These are phyloP conservation scores for Drosophila novamexicana DNA, from an alignment of 1,140 invertebrate species.

Conservation along the genomic window DNA sequence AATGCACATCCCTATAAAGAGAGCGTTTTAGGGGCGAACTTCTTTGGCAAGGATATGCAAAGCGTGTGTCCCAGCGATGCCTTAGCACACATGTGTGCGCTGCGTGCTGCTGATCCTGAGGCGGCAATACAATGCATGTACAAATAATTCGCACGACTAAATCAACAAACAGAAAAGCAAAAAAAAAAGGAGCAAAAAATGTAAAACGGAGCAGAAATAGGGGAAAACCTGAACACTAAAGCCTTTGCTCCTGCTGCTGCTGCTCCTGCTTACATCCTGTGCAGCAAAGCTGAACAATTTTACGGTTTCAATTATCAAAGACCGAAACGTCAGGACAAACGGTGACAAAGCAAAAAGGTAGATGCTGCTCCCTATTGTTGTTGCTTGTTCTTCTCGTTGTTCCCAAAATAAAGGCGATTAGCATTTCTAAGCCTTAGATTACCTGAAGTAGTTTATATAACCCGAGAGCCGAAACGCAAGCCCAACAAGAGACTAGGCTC, in stretches of 20 bases:
- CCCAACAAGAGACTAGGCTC: constrained; percentile 36
- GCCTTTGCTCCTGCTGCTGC: constrained; percentile 48
- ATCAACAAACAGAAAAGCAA: constrained; percentile 48
- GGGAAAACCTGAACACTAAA: constrained; percentile 27
- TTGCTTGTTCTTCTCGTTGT: constrained; percentile 21
- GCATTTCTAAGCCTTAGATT: constrained; percentile 82
- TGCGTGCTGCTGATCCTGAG: constrained; percentile 20
- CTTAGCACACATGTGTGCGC: constrained; percentile 23
- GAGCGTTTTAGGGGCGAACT: constrained; percentile 69
- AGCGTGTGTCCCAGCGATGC: constrained; percentile 34
- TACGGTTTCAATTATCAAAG: constrained; percentile 82
- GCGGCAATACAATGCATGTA: constrained; percentile 48
- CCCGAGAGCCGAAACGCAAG: constrained; percentile 19
- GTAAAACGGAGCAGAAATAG: constrained; percentile 20
- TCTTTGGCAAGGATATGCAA: constrained; percentile 52
- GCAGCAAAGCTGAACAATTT: constrained; percentile 69
- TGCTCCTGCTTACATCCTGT: constrained; percentile 42
- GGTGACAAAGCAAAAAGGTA: constrained; percentile 80
- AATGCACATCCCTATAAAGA: constrained; percentile 11
- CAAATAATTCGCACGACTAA: constrained; percentile 78
- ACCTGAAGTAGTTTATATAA: constrained; percentile 81
- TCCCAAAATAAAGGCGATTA: constrained; percentile 78
- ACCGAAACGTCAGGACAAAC: constrained; percentile 44
- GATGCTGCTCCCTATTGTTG: constrained; percentile 19
- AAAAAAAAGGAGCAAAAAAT: constrained; percentile 9